phyloP scores from a whole-genome alignment of 2,888 invertebrate species.

The Rhimphoctona megacephalus region DNA sequence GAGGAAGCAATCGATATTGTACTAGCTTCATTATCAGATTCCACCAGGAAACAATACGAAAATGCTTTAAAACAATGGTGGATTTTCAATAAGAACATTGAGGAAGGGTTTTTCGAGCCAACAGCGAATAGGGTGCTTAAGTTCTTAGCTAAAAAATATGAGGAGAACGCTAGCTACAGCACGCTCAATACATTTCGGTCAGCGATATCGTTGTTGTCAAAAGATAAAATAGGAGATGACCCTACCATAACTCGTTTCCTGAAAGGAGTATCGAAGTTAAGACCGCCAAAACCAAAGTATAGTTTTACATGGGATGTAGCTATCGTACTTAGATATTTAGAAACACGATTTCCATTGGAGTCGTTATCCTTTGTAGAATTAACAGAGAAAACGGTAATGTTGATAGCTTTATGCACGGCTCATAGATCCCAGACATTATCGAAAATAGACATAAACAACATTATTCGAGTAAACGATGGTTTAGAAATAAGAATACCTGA shows the following conservation, averaged over 20 bases:
- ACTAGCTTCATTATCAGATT: too few relatives aligned
- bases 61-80: conserved; percentile 46
- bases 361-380: not conserved
- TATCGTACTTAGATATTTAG: too few relatives aligned
- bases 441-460: too few relatives aligned
- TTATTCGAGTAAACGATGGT: too few relatives aligned
- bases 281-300: too few relatives aligned
- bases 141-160: conserved; percentile 27
- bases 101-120: conserved; percentile 14
- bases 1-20: too few relatives aligned
- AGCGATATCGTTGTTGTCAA: conserved; percentile 71
- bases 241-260: conserved; percentile 62
- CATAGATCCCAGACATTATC: too few relatives aligned
- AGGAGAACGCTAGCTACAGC: conserved; percentile 60
- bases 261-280: too few relatives aligned
- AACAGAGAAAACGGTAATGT: conserved; percentile 67
- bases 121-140: conserved; percentile 9
- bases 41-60: too few relatives aligned
- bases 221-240: conserved; percentile 61
- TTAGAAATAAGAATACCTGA: too few relatives aligned
- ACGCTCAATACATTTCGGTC: conserved; percentile 73
- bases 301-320: too few relatives aligned
- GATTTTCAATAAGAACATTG: conserved; percentile 17
- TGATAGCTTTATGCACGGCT: conserved; percentile 59
- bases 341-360: conserved; percentile 1